Percentiles rank a stretch among this genome's conserved stretches.
These are phyloP conservation scores for Hydrozoanthus tunicans DNA, from an alignment of 64 coral and sea anemone species.

Conservation along the genomic window DNA sequence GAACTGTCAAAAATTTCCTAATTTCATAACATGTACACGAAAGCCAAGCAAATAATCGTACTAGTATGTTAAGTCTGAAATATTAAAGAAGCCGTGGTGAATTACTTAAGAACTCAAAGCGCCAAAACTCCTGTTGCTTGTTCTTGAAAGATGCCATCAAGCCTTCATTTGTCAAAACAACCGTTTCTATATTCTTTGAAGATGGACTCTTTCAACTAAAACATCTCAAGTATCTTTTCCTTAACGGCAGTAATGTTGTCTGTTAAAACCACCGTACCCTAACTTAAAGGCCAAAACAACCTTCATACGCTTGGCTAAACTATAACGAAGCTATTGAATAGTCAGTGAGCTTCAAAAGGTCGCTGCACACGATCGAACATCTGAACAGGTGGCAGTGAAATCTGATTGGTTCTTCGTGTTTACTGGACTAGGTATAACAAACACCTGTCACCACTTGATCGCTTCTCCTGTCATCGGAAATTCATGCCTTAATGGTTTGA, in stretches of 20 bases:
- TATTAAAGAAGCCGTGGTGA: background rate
- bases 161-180: background rate
- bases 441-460: conserved; percentile 22
- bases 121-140: background rate
- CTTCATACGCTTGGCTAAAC: background rate
- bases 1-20: no score
- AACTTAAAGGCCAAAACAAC: background rate
- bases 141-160: no score
- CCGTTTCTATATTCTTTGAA: no score
- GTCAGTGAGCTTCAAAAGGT: conserved; percentile 7
- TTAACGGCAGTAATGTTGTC: no score
- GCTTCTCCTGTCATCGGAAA: conserved; percentile 29
- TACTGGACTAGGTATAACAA: background rate
- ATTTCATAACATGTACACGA: no score
- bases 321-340: background rate
- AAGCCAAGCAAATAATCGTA: background rate
- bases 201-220: no score
- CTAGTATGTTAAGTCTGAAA: background rate
- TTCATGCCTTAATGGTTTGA: conserved; percentile 65
- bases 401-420: conserved; percentile 4
- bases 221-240: no score
- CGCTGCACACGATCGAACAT: background rate
- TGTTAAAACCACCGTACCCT: no score
- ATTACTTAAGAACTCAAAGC: background rate
- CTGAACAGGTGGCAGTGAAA: conserved; percentile 2